Conservation (phyloP, 1,140 invertebrate species). For the Kradibia gibbosae region DNA sequence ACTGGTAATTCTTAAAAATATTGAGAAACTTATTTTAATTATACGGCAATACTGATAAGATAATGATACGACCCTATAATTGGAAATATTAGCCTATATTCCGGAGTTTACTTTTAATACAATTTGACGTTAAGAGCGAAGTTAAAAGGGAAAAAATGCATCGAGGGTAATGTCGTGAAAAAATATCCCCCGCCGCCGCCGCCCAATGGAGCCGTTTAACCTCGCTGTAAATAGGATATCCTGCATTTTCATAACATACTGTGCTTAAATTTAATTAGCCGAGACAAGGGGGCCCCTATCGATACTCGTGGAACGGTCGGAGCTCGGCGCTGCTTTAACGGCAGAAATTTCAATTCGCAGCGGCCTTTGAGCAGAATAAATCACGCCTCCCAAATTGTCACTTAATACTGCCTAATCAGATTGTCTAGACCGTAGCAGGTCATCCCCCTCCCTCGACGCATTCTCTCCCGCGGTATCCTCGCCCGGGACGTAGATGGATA, state of each 20-base stretch:
- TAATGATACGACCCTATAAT: too few species aligned
- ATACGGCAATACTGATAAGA: too few species aligned
- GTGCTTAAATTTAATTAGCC: background rate
- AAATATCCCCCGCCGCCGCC: background rate
- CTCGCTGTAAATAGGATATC: background rate
- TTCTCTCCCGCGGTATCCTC: background rate
- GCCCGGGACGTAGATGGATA: background rate
- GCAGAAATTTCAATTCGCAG: background rate
- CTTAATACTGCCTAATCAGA: slow-evolving; percentile 13
- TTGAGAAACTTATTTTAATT: too few species aligned
- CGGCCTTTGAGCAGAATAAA: background rate
- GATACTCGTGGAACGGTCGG: background rate
- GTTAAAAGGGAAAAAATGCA: too few species aligned
- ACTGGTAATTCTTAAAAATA: too few species aligned
- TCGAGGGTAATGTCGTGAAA: background rate
- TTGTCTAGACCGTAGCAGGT: slow-evolving; percentile 15
- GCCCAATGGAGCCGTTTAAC: background rate
- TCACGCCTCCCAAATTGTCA: slow-evolving; percentile 24
- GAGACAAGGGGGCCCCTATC: background rate
- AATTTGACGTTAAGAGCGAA: too few species aligned
- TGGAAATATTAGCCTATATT: too few species aligned
- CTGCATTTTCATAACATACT: background rate
- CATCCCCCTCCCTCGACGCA: background rate
- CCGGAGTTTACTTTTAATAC: too few species aligned
- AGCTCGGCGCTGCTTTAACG: background rate